Percentiles rank a stretch among this genome's conserved stretches.
These are phyloP conservation scores for Halictus ligatus DNA, from an alignment of 2,888 invertebrate species.

Conservation along the genomic window DNA sequence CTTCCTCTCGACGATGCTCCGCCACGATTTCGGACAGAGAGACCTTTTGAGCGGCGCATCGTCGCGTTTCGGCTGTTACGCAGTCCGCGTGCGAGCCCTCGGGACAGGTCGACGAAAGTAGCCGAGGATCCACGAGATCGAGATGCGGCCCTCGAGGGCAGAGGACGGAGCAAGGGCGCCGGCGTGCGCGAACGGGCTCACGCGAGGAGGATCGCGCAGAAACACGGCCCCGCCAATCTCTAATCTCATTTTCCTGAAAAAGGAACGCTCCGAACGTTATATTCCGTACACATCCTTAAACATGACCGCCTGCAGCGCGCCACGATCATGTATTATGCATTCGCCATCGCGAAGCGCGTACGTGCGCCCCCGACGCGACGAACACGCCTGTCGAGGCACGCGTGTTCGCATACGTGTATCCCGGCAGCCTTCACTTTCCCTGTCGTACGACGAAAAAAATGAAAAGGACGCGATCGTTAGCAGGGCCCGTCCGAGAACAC, in stretches of 20 bases:
- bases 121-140: neutral
- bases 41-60: neutral
- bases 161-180: neutral
- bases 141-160: neutral
- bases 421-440: slow-evolving; percentile 42
- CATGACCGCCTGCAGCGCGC: slow-evolving; percentile 71
- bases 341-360: slow-evolving; percentile 68
- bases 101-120: neutral
- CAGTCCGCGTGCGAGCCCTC: neutral
- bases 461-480: slow-evolving; percentile 20
- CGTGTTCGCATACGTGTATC: slow-evolving; percentile 46
- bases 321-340: slow-evolving; percentile 74
- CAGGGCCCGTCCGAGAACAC: neutral
- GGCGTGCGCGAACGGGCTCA: neutral
- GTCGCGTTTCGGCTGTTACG: slow-evolving; percentile 3
- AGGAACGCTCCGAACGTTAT: slow-evolving; percentile 68
- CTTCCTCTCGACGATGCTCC: neutral
- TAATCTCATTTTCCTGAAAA: slow-evolving; percentile 73
- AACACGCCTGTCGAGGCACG: slow-evolving; percentile 36
- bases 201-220: slow-evolving; percentile 12
- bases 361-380: slow-evolving; percentile 42
- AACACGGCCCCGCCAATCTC: slow-evolving; percentile 62
- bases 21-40: neutral
- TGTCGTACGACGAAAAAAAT: neutral
- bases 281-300: slow-evolving; percentile 73